Evolutionary conservation across 2,797 vertebrate species (phyloP).

Genomic region (Takifugu rubripes): DNA sequence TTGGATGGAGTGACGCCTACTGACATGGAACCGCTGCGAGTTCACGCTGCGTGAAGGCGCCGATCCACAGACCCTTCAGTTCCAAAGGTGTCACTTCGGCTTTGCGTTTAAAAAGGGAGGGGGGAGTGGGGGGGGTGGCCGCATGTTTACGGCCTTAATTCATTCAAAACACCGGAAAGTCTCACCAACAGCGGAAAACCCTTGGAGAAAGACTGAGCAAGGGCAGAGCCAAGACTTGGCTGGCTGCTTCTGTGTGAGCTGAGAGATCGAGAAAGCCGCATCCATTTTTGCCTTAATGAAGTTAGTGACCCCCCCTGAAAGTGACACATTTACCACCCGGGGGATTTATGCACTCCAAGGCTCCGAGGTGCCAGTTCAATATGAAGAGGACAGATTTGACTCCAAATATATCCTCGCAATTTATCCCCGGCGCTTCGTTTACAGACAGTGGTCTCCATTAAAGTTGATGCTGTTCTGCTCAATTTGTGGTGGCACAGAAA

Average conservation of each 20-base stretch:
- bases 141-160: too few species aligned
- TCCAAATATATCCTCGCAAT: constrained; percentile 67
- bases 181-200: constrained; percentile 49
- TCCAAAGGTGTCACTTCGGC: too few species aligned
- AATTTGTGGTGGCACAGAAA: constrained; percentile 27
- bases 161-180: too few species aligned
- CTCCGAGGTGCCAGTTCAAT: constrained; percentile 72
- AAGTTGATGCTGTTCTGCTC: constrained; percentile 44
- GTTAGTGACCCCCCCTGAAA: constrained; percentile 82
- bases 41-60: not conserved
- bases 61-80: not conserved
- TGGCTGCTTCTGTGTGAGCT: constrained; percentile 63
- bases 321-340: constrained; percentile 81
- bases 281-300: constrained; percentile 82
- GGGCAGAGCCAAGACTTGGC: constrained; percentile 55
- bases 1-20: constrained; percentile 69
- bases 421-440: constrained; percentile 58
- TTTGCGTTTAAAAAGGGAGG: too few species aligned
- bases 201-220: constrained; percentile 63
- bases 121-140: too few species aligned
- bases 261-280: constrained; percentile 73
- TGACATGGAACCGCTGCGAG: constrained; percentile 67
- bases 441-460: constrained; percentile 61
- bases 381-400: constrained; percentile 73
- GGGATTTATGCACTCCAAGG: constrained; percentile 78